Percentiles rank a stretch among this genome's conserved stretches.
phyloP scores from a whole-genome alignment of 1,140 invertebrate species.

The Macrostomum lignano region DNA sequence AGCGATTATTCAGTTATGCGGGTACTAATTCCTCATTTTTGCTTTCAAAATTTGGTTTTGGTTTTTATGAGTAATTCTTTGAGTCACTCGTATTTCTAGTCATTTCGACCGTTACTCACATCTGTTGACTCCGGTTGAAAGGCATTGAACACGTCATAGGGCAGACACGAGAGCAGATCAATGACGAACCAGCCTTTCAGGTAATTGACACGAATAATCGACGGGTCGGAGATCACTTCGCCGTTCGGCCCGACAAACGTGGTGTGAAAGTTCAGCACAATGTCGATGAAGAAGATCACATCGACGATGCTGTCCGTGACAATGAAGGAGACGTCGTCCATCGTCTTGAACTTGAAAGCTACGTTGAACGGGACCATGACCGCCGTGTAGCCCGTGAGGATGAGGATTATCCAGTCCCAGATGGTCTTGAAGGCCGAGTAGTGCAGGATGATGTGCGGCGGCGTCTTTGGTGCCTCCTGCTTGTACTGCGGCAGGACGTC shows the following conservation, averaged over 20 bases:
- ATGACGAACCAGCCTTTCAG: conserved; percentile 98
- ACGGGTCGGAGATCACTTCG: conserved; percentile 33
- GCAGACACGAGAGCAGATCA: conserved; percentile 86
- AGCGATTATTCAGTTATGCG: too few relatives aligned
- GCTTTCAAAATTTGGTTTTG: too few relatives aligned
- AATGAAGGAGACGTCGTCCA: conserved; percentile 78
- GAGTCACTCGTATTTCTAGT: too few relatives aligned
- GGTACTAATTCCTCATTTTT: too few relatives aligned
- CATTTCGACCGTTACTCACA: too few relatives aligned
- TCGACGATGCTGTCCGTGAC: conserved; percentile 78
- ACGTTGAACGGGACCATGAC: conserved; percentile 99
- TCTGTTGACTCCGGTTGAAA: conserved; percentile 41
- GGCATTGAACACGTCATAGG: conserved; percentile 98
- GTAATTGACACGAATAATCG: conserved; percentile 58
- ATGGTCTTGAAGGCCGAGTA: conserved; percentile 92
- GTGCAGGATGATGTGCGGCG: conserved; percentile 89
- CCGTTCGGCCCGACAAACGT: conserved; percentile 93
- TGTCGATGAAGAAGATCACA: conserved; percentile 99
- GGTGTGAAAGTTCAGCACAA: conserved; percentile 98
- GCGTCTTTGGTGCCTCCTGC: conserved; percentile 95
- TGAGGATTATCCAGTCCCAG: conserved; percentile 99
- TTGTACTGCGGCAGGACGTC: conserved; percentile 94
- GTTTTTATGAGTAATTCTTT: too few relatives aligned
- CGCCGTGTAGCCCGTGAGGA: conserved; percentile 96
- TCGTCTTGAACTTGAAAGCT: conserved; percentile 96